Evolutionary conservation across 2,797 vertebrate species (phyloP).

Genomic region (Muraenolepis orangiensis): DNA sequence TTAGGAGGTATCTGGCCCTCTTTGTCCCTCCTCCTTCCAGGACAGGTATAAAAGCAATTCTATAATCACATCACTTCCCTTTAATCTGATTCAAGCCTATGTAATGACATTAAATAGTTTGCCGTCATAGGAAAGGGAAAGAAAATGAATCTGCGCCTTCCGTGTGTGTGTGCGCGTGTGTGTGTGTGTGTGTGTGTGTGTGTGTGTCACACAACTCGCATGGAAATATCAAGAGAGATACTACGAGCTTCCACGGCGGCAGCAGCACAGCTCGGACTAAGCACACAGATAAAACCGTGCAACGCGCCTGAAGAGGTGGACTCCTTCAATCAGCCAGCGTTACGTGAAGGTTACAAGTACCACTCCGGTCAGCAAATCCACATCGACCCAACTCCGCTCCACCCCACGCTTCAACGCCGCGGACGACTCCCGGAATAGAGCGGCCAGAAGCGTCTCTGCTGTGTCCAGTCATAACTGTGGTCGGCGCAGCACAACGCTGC

Average conservation of each 20-base stretch:
- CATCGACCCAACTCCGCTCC: conserved; percentile 23
- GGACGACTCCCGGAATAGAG: conserved; percentile 17
- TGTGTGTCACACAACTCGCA: not conserved
- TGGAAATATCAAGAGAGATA: not conserved
- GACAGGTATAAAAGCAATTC: conserved; percentile 14
- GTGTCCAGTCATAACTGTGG: conserved; percentile 26
- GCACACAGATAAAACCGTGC: not conserved
- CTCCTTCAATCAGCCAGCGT: conserved; percentile 9
- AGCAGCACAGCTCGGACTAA: not conserved
- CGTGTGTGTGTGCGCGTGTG: no score
- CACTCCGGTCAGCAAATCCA: conserved; percentile 13
- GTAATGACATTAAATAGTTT: conserved; percentile 8
- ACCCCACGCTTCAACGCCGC: conserved; percentile 19
- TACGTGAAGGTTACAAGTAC: conserved; percentile 23
- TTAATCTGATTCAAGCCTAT: conserved; percentile 11
- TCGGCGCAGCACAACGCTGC: conserved; percentile 26
- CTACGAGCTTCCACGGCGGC: not conserved
- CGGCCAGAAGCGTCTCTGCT: no score
- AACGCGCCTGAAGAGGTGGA: conserved; percentile 1
- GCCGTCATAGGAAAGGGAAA: not conserved
- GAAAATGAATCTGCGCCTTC: not conserved
- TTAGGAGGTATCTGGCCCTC: not conserved
- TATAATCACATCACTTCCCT: conserved; percentile 1
- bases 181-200: no score
- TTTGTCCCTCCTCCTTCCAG: not conserved